A percentile compares a stretch with the other conserved stretches of the same genome.
These are phyloP conservation scores for Microtus richardsoni DNA, from an alignment of 2,113 vertebrate genomes.

Conservation along the genomic window DNA sequence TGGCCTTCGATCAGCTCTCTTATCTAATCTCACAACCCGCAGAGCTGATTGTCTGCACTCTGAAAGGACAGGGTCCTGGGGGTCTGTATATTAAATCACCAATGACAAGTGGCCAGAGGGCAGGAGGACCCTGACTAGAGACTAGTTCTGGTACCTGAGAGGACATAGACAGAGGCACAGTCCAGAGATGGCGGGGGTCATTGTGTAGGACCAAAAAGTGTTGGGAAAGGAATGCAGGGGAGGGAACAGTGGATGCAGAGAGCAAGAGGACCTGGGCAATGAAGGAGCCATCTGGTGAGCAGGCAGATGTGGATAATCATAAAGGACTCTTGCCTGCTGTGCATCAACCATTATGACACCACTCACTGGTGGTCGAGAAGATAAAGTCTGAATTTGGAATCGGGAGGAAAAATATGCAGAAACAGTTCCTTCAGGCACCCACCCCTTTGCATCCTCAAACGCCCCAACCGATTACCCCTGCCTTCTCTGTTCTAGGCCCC, in stretches of 20 bases:
- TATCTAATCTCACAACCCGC: neutral
- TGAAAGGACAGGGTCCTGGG: neutral
- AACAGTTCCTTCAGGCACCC: neutral
- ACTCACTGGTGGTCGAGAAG: neutral
- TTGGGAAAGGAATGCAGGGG: rapidly evolving
- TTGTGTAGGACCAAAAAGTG: rapidly evolving
- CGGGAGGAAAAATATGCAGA: neutral
- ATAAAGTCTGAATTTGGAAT: neutral
- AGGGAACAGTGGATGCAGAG: neutral
- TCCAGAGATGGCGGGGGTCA: too few relatives aligned
- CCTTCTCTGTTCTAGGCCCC: too few relatives aligned
- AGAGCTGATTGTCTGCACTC: too few relatives aligned
- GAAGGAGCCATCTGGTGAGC: neutral
- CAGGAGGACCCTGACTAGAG: neutral
- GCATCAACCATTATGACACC: too few relatives aligned
- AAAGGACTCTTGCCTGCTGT: rapidly evolving
- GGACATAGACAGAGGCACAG: too few relatives aligned
- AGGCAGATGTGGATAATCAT: rapidly evolving
- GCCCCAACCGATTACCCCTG: too few relatives aligned
- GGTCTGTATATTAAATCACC: neutral
- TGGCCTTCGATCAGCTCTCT: rapidly evolving
- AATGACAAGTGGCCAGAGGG: neutral
- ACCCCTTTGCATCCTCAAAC: too few relatives aligned
- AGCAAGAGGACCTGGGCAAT: rapidly evolving
- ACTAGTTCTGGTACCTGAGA: too few relatives aligned